Conservation (phyloP, 2,113 vertebrate genomes). For the Ameiurus melas region DNA sequence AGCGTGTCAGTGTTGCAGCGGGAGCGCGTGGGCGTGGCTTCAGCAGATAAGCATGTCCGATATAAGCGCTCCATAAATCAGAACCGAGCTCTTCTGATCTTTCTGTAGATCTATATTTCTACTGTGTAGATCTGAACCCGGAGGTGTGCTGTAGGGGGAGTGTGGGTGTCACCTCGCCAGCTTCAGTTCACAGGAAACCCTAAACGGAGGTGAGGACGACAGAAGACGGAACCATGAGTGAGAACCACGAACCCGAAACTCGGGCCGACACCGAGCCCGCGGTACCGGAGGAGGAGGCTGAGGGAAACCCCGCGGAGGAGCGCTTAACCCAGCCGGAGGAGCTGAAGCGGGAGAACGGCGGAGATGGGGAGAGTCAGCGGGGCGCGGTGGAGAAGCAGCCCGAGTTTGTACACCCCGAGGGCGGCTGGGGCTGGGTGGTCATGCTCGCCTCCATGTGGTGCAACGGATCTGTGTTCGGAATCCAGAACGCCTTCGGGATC, state of each 20-base stretch:
- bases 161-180: background rate
- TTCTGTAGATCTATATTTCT: too few relatives aligned
- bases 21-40: accelerated
- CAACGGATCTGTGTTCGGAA: slow-evolving; percentile 94
- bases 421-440: slow-evolving; percentile 97
- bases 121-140: too few relatives aligned
- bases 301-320: slow-evolving; percentile 27
- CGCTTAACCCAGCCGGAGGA: background rate
- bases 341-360: slow-evolving; percentile 57
- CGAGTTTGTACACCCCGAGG: slow-evolving; percentile 81
- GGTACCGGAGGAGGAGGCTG: slow-evolving; percentile 1
- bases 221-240: slow-evolving; percentile 38
- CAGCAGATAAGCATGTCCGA: background rate
- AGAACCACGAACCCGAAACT: slow-evolving; percentile 38
- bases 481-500: slow-evolving; percentile 93
- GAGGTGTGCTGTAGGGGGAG: background rate
- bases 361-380: background rate
- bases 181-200: background rate
- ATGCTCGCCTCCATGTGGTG: slow-evolving; percentile 98
- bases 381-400: slow-evolving; percentile 38
- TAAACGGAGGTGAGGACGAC: slow-evolving; percentile 16
- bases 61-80: background rate
- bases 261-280: background rate
- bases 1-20: background rate
- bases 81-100: too few relatives aligned